Evolutionary conservation across 2,113 vertebrate species (phyloP).

Genomic region (zebrafish (Danio rerio)): DNA sequence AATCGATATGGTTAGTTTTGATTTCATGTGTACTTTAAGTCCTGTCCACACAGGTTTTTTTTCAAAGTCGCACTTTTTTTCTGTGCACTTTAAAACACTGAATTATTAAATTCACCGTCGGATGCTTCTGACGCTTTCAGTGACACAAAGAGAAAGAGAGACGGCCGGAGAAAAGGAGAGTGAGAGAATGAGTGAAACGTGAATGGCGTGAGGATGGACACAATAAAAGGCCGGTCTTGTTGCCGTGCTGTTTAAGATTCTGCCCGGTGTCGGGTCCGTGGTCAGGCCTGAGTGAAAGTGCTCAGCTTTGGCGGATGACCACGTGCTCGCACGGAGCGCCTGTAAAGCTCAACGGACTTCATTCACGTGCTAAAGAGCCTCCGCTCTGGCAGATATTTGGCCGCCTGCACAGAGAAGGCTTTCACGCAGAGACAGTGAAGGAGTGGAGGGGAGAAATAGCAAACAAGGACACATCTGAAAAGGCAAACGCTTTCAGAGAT

Average conservation of each 20-base stretch:
- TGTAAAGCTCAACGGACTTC: slow-evolving; percentile 74
- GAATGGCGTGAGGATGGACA: slow-evolving; percentile 47
- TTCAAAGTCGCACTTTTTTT: no score
- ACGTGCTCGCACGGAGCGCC: slow-evolving; percentile 73
- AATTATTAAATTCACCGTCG: neutral
- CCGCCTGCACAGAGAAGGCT: slow-evolving; percentile 81
- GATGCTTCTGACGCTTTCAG: slow-evolving; percentile 15
- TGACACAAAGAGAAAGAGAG: slow-evolving; percentile 19
- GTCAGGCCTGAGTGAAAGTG: slow-evolving; percentile 70
- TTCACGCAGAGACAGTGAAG: slow-evolving; percentile 80
- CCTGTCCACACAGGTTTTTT: no score
- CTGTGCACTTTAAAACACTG: neutral
- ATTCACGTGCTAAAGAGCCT: slow-evolving; percentile 83
- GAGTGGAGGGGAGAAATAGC: slow-evolving; percentile 66
- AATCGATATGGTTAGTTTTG: no score
- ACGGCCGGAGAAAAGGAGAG: slow-evolving; percentile 17
- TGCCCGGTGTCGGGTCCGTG: slow-evolving; percentile 60
- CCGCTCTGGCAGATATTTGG: slow-evolving; percentile 86
- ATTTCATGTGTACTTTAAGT: no score
- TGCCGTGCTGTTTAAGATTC: slow-evolving; percentile 83
- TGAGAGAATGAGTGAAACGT: slow-evolving; percentile 52
- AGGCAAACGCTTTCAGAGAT: slow-evolving; percentile 63
- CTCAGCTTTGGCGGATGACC: slow-evolving; percentile 82
- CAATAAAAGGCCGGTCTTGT: slow-evolving; percentile 66
- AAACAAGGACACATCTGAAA: slow-evolving; percentile 61